phyloP scores from a whole-genome alignment of 2,113 vertebrate genomes.

The Australoheros scitulus region DNA sequence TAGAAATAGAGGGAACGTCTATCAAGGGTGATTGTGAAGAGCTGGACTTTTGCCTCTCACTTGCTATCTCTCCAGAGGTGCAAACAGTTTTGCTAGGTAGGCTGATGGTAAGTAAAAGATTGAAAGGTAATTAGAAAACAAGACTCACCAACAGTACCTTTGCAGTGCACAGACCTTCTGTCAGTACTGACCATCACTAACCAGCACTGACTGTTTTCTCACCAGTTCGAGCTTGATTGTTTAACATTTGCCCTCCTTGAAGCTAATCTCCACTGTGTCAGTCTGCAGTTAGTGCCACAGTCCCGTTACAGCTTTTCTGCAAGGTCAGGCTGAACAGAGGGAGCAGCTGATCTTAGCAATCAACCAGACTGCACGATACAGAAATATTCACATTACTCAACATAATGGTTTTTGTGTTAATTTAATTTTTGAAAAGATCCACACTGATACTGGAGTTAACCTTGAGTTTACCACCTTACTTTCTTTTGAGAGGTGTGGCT shows the following conservation, averaged over 20 bases:
- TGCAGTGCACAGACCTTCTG: background rate
- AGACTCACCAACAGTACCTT: background rate
- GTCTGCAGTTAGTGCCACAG: background rate
- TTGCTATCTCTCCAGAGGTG: background rate
- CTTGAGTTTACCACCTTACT: background rate
- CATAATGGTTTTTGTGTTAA: background rate
- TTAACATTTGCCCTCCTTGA: background rate
- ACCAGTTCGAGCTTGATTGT: background rate
- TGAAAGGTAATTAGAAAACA: background rate
- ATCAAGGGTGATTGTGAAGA: background rate
- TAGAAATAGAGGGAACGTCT: background rate
- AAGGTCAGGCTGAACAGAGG: background rate
- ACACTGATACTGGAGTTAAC: background rate
- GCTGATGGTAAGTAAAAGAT: background rate
- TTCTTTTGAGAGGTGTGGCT: background rate
- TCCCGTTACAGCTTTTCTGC: background rate
- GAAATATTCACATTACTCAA: background rate
- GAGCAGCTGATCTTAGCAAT: background rate
- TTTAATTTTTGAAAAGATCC: background rate
- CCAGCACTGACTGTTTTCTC: background rate
- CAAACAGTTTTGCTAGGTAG: background rate
- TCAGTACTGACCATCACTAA: background rate
- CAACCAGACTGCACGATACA: background rate
- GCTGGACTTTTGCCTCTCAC: background rate
- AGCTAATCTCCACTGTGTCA: slow-evolving; percentile 1